phyloP scores from a whole-genome alignment of 2,888 invertebrate genomes.

The Agrochola macilenta region DNA sequence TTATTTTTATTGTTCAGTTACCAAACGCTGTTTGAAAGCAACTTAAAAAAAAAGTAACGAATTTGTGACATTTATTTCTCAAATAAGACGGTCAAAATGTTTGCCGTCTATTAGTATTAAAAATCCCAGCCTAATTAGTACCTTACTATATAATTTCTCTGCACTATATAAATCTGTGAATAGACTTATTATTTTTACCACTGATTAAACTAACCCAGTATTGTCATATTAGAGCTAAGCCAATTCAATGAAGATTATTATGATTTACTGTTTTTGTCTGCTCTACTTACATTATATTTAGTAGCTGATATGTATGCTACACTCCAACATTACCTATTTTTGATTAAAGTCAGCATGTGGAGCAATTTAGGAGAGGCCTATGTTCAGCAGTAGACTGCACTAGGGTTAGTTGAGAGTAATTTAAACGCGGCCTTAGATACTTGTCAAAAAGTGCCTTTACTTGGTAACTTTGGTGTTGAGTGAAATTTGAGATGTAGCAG shows the following conservation, averaged over 20 bases:
- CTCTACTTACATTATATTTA: not conserved
- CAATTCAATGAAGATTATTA: conserved; percentile 19
- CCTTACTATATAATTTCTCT: conserved; percentile 7
- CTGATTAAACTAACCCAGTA: conserved; percentile 5
- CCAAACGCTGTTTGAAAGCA: conserved; percentile 74
- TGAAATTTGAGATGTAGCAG: conserved; percentile 40
- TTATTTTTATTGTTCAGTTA: conserved; percentile 76
- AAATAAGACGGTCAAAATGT: conserved; percentile 25
- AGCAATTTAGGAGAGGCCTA: conserved; percentile 3
- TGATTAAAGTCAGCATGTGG: conserved; percentile 8
- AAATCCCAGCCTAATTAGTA: conserved; percentile 33
- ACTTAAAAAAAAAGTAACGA: conserved; percentile 42
- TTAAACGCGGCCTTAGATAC: conserved; percentile 44
- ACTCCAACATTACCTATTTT: not conserved
- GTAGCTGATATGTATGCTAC: conserved; percentile 3
- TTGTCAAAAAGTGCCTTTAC: conserved; percentile 63
- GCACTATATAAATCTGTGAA: conserved; percentile 35
- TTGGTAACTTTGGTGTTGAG: conserved; percentile 52
- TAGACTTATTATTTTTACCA: conserved; percentile 23
- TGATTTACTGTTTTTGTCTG: conserved; percentile 6
- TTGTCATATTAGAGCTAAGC: conserved; percentile 23
- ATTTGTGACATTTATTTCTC: conserved; percentile 12
- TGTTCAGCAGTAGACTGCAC: conserved; percentile 5
- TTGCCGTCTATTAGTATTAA: conserved; percentile 27
- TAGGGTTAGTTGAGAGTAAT: conserved; percentile 4